A percentile compares a stretch with the other conserved stretches of the same genome.
phyloP scores from a whole-genome alignment of 2,888 invertebrate species.

The Sinhomidia bicolor region DNA sequence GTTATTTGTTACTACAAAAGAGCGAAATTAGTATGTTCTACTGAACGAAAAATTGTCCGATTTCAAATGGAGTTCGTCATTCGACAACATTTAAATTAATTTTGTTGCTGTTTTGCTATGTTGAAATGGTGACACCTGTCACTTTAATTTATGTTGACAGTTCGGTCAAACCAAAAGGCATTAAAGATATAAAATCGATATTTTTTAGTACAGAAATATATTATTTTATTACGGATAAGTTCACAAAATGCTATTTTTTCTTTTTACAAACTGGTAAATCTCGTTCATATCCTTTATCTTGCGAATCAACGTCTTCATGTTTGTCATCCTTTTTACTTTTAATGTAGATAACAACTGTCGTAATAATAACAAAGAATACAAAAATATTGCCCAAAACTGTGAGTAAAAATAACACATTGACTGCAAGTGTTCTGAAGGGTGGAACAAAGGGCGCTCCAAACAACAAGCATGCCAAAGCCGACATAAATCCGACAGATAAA shows the following conservation, averaged over 20 bases:
- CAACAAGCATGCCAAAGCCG: constrained; percentile 65
- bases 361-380: constrained; percentile 71
- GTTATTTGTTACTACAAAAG: no score
- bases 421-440: constrained; percentile 72
- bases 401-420: constrained; percentile 64
- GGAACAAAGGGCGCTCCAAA: constrained; percentile 79
- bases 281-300: neutral
- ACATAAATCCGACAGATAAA: constrained; percentile 67
- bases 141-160: no score
- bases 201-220: no score
- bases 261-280: neutral
- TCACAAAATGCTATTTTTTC: neutral
- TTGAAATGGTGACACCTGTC: no score
- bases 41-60: no score
- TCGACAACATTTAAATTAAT: no score
- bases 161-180: no score
- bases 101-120: no score
- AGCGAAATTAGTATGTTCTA: no score
- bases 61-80: no score
- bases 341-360: constrained; percentile 55
- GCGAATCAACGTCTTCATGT: neutral
- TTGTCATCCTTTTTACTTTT: constrained; percentile 10
- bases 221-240: no score
- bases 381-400: constrained; percentile 74
- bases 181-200: no score